phyloP scores from a whole-genome alignment of 2,797 vertebrate genomes.

The Synaphobranchus kaupii region DNA sequence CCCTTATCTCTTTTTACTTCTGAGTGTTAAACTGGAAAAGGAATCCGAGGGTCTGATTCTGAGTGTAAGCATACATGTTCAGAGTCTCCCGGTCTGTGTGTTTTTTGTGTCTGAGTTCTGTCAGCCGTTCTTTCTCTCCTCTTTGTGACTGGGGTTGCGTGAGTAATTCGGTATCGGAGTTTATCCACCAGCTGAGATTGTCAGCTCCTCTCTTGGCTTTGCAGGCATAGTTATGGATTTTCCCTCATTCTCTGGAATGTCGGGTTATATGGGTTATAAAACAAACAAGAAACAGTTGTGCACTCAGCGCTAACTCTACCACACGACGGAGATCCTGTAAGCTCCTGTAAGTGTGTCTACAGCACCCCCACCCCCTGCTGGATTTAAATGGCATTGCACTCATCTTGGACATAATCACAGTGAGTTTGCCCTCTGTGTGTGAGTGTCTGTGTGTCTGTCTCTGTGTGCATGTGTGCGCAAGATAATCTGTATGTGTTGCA shows the following conservation, averaged over 20 bases:
- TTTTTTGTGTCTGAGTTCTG: neutral
- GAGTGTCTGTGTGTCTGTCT: neutral
- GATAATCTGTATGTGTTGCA: neutral
- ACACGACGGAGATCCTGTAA: neutral
- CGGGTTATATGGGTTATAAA: neutral
- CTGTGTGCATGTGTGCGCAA: no score
- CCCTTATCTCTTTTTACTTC: no score
- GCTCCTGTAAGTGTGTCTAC: neutral
- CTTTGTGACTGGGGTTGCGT: neutral
- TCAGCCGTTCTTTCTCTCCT: neutral
- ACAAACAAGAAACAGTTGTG: neutral
- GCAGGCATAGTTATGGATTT: neutral
- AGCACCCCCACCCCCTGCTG: constrained; percentile 24
- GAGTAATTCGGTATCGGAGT: neutral
- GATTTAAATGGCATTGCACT: constrained; percentile 10
- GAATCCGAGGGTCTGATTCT: no score
- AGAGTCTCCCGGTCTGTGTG: neutral
- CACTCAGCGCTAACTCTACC: neutral
- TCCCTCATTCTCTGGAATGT: constrained; percentile 18
- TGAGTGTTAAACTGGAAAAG: no score
- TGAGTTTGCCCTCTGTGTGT: neutral
- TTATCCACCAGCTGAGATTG: neutral
- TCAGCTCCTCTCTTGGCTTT: neutral
- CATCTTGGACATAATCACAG: neutral
- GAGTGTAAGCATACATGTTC: neutral